A percentile compares a stretch with the other conserved stretches of the same genome.
Conservation (phyloP, 2,113 vertebrate species). For the Mesoclemmys tuberculata region DNA sequence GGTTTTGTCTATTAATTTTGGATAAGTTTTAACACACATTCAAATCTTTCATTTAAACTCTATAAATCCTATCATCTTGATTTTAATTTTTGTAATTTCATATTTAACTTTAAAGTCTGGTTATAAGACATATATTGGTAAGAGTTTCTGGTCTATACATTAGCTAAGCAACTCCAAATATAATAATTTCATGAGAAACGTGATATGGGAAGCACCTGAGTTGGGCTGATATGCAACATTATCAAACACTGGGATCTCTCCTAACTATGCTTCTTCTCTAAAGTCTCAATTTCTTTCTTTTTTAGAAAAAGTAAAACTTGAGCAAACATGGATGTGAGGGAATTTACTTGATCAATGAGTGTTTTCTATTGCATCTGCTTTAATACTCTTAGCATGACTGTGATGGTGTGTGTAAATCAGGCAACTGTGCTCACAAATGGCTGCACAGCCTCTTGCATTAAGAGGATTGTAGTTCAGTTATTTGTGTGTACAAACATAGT, state of each 20-base stretch:
- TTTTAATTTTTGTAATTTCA: neutral
- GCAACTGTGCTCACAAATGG: neutral
- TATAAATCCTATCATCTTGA: neutral
- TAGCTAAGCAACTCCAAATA: neutral
- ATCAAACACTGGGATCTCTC: neutral
- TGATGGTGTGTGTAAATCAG: neutral
- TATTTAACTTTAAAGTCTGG: neutral
- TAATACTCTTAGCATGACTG: neutral
- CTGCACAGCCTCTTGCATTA: neutral
- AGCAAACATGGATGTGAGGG: neutral
- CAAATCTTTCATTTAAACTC: neutral
- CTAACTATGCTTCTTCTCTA: no score
- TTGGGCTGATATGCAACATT: neutral
- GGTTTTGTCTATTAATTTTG: neutral
- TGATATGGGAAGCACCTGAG: neutral
- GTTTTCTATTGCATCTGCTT: neutral
- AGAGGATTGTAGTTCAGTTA: neutral
- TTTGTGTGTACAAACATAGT: neutral
- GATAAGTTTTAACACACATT: neutral
- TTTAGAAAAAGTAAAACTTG: no score
- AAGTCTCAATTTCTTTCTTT: no score
- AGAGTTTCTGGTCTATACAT: neutral
- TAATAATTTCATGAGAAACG: fast-evolving
- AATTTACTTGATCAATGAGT: neutral
- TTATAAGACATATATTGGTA: neutral